Conservation (phyloP, 2,888 invertebrate genomes). For the Escarpia spicata region DNA sequence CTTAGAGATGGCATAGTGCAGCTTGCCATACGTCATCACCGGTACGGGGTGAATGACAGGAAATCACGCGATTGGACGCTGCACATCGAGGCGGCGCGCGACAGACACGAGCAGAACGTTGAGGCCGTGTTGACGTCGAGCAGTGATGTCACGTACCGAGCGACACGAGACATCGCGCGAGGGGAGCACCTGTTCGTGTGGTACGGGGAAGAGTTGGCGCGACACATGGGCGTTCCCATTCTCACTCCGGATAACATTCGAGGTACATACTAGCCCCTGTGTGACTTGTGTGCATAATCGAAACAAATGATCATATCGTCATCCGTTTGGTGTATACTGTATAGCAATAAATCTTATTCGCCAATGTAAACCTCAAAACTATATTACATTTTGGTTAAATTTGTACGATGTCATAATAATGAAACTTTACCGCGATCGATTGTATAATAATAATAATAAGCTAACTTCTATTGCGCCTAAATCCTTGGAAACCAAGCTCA, state of each 20-base stretch:
- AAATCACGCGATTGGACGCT: conserved; percentile 45
- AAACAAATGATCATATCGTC: too few species aligned
- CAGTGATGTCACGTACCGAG: conserved; percentile 40
- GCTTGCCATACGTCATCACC: not conserved
- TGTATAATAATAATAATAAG: too few species aligned
- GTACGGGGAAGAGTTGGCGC: conserved; percentile 82
- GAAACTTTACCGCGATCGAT: too few species aligned
- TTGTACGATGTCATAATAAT: too few species aligned
- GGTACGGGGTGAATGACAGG: not conserved
- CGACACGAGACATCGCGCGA: conserved; percentile 61
- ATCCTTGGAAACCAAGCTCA: too few species aligned
- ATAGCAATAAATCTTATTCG: too few species aligned
- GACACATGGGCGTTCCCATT: conserved; percentile 81
- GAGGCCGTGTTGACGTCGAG: conserved; percentile 48
- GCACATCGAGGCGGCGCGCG: conserved; percentile 71
- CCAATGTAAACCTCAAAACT: too few species aligned
- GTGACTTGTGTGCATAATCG: not conserved
- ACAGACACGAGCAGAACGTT: conserved; percentile 76
- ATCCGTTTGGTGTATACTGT: too few species aligned
- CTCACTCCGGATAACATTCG: conserved; percentile 81
- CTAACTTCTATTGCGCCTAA: too few species aligned
- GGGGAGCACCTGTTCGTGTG: conserved; percentile 82
- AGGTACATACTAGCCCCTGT: conserved; percentile 70
- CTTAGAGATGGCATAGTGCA: not conserved
- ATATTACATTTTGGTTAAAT: too few species aligned